Percentiles rank a stretch among this genome's conserved stretches.
Evolutionary conservation across 35 echinoderm and acorn worm species (phyloP).

Genomic region (Chiridota heheva): DNA sequence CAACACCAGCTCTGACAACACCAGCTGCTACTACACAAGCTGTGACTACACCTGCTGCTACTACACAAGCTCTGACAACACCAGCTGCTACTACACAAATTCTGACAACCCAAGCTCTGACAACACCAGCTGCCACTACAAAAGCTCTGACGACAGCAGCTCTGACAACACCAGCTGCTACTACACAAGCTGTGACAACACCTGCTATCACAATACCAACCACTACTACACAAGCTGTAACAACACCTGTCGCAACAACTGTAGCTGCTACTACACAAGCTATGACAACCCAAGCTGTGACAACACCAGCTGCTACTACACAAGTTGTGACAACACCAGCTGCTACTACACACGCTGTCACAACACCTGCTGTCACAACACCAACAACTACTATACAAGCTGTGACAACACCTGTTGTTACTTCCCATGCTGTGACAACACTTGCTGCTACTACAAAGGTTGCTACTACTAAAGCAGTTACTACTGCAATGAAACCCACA

Average conservation of each 20-base stretch:
- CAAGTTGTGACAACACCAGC: neutral
- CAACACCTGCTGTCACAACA: neutral
- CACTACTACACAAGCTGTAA: neutral
- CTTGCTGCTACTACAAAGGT: too few relatives aligned
- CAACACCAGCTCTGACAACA: slow-evolving; percentile 26
- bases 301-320: neutral
- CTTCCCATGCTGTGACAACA: too few relatives aligned
- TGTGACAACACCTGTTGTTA: slow-evolving; percentile 29
- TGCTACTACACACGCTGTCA: too few relatives aligned
- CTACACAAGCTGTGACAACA: slow-evolving; percentile 10
- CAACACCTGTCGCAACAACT: neutral
- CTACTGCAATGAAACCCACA: neutral
- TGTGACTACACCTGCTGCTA: neutral
- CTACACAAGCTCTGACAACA: slow-evolving; percentile 3
- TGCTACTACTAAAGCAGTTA: neutral
- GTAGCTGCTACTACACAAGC: neutral
- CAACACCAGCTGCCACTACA: neutral
- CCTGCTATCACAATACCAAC: neutral
- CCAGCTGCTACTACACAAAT: neutral
- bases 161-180: neutral
- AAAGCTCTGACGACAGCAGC: neutral
- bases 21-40: neutral
- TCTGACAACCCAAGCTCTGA: neutral
- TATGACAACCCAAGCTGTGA: neutral
- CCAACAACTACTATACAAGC: slow-evolving; percentile 7